A percentile compares a stretch with the other conserved stretches of the same genome.
Conservation (phyloP, 2,797 vertebrate genomes). For the Molossus molossus region DNA sequence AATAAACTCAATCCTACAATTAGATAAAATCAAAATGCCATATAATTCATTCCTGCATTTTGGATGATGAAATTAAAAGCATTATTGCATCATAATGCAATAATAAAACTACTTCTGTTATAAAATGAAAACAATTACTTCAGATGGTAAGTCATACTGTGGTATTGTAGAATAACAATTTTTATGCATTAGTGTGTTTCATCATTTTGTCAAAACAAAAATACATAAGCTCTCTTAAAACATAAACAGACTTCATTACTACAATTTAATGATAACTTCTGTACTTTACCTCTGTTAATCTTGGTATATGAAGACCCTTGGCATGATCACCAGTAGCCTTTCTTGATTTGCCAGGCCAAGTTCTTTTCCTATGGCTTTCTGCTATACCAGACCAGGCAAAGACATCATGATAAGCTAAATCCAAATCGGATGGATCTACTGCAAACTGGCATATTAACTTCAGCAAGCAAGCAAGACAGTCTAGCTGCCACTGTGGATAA, state of each 20-base stretch:
- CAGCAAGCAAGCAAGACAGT: conserved; percentile 98
- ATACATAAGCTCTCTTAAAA: conserved; percentile 30
- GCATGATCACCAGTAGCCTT: conserved; percentile 96
- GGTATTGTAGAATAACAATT: conserved; percentile 25
- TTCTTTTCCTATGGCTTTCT: conserved; percentile 96
- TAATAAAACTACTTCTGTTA: background rate
- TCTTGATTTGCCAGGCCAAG: conserved; percentile 97
- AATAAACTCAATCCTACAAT: background rate
- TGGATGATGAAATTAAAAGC: conserved; percentile 52
- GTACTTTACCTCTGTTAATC: conserved; percentile 95
- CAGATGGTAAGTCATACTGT: background rate
- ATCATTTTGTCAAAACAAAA: conserved; percentile 38
- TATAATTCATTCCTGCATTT: background rate
- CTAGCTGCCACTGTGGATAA: conserved; percentile 95
- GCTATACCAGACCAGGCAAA: conserved; percentile 98
- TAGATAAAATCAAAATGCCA: conserved; percentile 13
- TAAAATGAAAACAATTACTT: conserved; percentile 42
- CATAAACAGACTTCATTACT: background rate
- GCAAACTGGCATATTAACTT: conserved; percentile 99
- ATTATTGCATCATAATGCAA: background rate
- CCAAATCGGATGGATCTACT: conserved; percentile 97
- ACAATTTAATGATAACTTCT: conserved; percentile 7
- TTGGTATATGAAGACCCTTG: conserved; percentile 97
- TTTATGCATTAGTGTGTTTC: background rate
- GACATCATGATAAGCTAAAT: conserved; percentile 98